phyloP scores from a whole-genome alignment of 2,113 vertebrate genomes.

The Ciconia stormi region DNA sequence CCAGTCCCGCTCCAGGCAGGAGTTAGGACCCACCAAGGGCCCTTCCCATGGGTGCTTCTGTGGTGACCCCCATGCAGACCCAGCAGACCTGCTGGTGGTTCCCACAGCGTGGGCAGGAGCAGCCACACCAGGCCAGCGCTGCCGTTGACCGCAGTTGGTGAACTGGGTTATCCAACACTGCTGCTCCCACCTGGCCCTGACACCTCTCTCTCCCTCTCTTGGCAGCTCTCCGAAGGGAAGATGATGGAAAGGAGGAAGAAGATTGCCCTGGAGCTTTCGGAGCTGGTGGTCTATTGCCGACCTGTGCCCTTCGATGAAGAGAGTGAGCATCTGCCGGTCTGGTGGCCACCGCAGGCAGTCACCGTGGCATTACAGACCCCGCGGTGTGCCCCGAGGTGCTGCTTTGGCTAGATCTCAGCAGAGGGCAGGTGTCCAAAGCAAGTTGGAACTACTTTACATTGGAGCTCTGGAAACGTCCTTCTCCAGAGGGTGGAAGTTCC shows the following conservation, averaged over 20 bases:
- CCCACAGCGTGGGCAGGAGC: neutral
- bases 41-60: neutral
- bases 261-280: constrained; percentile 94
- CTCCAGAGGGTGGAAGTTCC: neutral
- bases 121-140: rapidly evolving
- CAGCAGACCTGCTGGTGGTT: neutral
- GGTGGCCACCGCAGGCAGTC: neutral
- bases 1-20: neutral
- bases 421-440: neutral
- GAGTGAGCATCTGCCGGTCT: constrained; percentile 79
- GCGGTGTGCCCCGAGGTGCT: neutral
- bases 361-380: rapidly evolving
- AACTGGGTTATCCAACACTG: neutral
- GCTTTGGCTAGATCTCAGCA: neutral
- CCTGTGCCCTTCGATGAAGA: constrained; percentile 98
- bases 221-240: constrained; percentile 94
- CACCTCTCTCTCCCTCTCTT: neutral
- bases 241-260: constrained; percentile 99
- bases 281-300: constrained; percentile 96
- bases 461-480: neutral
- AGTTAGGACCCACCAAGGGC: neutral
- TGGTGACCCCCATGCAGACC: neutral
- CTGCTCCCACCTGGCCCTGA: neutral
- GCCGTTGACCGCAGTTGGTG: neutral
- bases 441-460: neutral